Conservation (phyloP, 2,113 vertebrate species). For the Rhinichthys klamathensis region DNA sequence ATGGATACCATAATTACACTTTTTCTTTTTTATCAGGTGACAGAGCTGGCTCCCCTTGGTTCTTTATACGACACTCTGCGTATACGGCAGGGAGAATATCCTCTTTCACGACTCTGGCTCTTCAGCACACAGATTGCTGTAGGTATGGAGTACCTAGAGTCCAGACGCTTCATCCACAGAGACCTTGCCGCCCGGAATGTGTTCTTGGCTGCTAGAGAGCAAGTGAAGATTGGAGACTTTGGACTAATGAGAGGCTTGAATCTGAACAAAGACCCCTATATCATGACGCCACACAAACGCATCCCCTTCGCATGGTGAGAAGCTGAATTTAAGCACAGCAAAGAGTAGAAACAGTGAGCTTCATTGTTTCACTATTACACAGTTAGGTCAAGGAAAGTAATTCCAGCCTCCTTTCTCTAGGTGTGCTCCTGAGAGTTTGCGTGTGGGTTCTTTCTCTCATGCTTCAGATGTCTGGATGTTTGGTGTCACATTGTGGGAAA, state of each 20-base stretch:
- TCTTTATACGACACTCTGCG: slow-evolving; percentile 82
- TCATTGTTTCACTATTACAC: neutral
- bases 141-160: slow-evolving; percentile 87
- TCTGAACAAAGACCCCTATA: slow-evolving; percentile 78
- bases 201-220: slow-evolving; percentile 77
- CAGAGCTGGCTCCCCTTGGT: slow-evolving; percentile 82
- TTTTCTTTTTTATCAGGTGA: slow-evolving; percentile 74
- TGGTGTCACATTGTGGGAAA: slow-evolving; percentile 88
- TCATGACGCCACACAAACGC: slow-evolving; percentile 83
- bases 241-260: slow-evolving; percentile 83
- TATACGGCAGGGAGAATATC: slow-evolving; percentile 71
- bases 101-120: slow-evolving; percentile 81
- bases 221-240: slow-evolving; percentile 88
- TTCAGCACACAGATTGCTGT: slow-evolving; percentile 83
- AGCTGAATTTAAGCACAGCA: neutral
- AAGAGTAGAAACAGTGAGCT: neutral
- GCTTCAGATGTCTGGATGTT: slow-evolving; percentile 92
- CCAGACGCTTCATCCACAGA: slow-evolving; percentile 82
- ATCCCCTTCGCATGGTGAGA: slow-evolving; percentile 90
- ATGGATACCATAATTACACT: neutral
- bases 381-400: neutral
- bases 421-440: slow-evolving; percentile 90
- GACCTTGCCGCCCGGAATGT: slow-evolving; percentile 88
- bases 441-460: slow-evolving; percentile 84
- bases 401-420: slow-evolving; percentile 63